Base-by-base conservation (phyloP, 2,113 vertebrate species). In the Hydrochoerus hydrochaeris region DNA sequence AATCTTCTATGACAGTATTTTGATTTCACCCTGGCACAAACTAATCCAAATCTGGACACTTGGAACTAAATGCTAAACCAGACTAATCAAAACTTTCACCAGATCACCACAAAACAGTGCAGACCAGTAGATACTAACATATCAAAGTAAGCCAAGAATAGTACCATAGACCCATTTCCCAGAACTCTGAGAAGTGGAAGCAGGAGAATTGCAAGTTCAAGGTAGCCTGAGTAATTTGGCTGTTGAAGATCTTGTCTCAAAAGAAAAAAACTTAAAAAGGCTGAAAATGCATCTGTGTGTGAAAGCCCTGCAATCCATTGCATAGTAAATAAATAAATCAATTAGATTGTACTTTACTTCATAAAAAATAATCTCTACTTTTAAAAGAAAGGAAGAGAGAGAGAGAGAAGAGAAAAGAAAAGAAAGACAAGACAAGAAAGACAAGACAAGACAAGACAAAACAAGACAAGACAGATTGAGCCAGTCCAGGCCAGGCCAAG, bases 1-100 rank as follows among this genome's bases (percentile, higher is more conserved):
- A 54, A 69, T 57, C 35, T 52, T 90, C 71, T 77, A 4, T 69
- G 83, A 85, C 46, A 38, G 35, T 13, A 63, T 52, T 57, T 90
- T 94, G 41, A 96, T 69, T 97, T 75, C 60, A 77, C 38, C 1
- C 88, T 38, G 38, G 32, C 10, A 85, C 52, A 52, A 67, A 24
- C 57, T 44, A 57, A 77, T 20, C 5, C 22, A 90, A 62, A 71
- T 65, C 9, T 46, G 10, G 77, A 78, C 46, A 41, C 73, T 84
- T 77, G 44, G 49, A 92, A 92, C 91, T 4, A 49, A 62, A 46
- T 44, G 14, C 9, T n/a, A 87, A 78, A 81, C 28, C n/a, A 89
- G 96, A 96, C 19, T 38, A 11, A 87, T 54, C 41, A 81, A 90
- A 94, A 69, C 14, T 85, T 85, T 69, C 7, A 82, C 63, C 41